These are phyloP conservation scores for Chitala chitala DNA, from an alignment of 2,113 vertebrate genomes.

Conservation along the genomic window DNA sequence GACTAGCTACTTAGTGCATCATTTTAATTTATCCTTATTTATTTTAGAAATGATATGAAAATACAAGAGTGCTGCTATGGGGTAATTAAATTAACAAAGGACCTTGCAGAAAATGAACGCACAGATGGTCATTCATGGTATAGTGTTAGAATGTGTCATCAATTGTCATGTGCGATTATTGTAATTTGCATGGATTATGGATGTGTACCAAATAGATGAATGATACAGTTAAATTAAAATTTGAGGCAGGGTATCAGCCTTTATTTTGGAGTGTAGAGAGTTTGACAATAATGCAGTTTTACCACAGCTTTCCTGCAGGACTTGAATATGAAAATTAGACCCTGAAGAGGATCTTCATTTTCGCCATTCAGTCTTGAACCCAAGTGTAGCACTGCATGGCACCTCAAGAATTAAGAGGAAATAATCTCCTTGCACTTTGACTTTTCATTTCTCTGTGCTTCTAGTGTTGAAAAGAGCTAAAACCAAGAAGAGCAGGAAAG, in stretches of 20 bases:
- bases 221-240: no score
- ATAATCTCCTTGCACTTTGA: background rate
- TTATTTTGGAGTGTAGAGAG: no score
- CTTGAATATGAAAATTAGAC: no score
- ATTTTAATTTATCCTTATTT: background rate
- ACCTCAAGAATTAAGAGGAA: background rate
- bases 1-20: background rate
- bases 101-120: background rate
- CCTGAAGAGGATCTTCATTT: no score
- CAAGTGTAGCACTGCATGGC: no score
- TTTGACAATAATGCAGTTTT: no score
- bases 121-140: background rate
- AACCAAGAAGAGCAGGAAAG: constrained; percentile 84
- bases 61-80: background rate
- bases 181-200: background rate
- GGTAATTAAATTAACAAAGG: background rate
- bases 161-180: background rate
- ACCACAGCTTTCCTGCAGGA: no score
- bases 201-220: background rate
- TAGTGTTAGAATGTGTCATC: background rate
- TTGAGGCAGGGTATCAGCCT: no score
- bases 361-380: no score
- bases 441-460: constrained; percentile 25
- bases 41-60: background rate
- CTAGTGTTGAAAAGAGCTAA: constrained; percentile 85